Evolutionary conservation across 2,797 vertebrate species (phyloP).

Genomic region (Sebastes iracundus): DNA sequence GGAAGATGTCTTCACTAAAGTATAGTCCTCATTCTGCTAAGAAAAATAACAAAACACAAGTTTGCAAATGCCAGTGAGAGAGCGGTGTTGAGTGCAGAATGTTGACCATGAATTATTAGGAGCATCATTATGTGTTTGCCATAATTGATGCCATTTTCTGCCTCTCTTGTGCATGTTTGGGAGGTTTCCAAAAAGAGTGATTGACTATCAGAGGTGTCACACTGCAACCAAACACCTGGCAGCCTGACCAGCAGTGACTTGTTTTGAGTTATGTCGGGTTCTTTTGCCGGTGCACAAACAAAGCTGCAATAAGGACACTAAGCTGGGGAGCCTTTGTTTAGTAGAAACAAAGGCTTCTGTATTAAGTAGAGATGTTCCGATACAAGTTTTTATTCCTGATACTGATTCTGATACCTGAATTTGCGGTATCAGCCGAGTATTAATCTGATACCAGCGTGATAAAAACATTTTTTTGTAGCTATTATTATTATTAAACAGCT

Average conservation of each 20-base stretch:
- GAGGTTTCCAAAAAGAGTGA: conserved; percentile 54
- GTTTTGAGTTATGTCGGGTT: conserved; percentile 41
- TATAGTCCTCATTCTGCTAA: background rate
- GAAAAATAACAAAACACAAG: background rate
- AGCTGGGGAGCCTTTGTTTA: background rate
- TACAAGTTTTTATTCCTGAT: too few relatives aligned
- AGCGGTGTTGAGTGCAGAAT: conserved; percentile 1
- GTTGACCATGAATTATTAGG: conserved; percentile 17
- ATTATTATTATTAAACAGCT: too few relatives aligned
- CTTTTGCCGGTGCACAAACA: conserved; percentile 36
- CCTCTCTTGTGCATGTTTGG: conserved; percentile 43
- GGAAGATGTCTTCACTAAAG: background rate
- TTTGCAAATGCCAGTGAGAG: background rate
- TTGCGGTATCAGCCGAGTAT: too few relatives aligned
- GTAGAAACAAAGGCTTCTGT: too few relatives aligned
- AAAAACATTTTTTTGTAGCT: too few relatives aligned
- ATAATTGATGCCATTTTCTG: conserved; percentile 33
- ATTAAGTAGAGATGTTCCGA: too few relatives aligned
- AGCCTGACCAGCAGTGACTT: conserved; percentile 42
- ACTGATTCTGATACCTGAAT: too few relatives aligned
- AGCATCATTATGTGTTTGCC: conserved; percentile 26
- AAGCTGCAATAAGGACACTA: conserved; percentile 5
- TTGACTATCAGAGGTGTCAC: conserved; percentile 49
- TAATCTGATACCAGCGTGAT: too few relatives aligned
- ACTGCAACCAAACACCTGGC: conserved; percentile 58